These are phyloP conservation scores for Hypocryptadius cinnamomeus DNA, from an alignment of 2,113 vertebrate species.

Conservation along the genomic window DNA sequence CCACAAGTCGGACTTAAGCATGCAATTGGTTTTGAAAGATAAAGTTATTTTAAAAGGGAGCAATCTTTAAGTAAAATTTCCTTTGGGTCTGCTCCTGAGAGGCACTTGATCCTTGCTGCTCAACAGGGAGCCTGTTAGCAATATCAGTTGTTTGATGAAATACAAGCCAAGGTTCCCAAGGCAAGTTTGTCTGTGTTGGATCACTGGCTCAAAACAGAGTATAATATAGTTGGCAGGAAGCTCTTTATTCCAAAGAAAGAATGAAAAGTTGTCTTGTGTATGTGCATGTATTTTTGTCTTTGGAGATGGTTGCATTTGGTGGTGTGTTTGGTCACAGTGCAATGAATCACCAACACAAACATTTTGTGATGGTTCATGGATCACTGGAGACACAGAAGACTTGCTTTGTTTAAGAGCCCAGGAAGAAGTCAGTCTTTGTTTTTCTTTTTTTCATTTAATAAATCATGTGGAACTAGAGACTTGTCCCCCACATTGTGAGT, in stretches of 20 bases:
- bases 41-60: background rate
- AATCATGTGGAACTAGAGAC: background rate
- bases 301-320: background rate
- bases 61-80: background rate
- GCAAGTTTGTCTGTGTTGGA: background rate
- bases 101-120: background rate
- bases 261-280: background rate
- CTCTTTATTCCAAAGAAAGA: background rate
- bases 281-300: background rate
- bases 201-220: background rate
- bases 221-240: background rate
- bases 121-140: background rate
- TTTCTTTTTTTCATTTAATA: background rate
- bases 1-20: background rate
- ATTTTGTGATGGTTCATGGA: background rate
- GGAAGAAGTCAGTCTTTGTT: background rate
- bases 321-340: background rate
- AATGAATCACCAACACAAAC: background rate
- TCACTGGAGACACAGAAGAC: conserved; percentile 4
- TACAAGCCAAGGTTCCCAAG: background rate
- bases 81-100: background rate
- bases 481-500: background rate
- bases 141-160: background rate
- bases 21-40: background rate
- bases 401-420: conserved; percentile 30